Conservation (phyloP, 2,888 invertebrate species). For the Junonia oenone region DNA sequence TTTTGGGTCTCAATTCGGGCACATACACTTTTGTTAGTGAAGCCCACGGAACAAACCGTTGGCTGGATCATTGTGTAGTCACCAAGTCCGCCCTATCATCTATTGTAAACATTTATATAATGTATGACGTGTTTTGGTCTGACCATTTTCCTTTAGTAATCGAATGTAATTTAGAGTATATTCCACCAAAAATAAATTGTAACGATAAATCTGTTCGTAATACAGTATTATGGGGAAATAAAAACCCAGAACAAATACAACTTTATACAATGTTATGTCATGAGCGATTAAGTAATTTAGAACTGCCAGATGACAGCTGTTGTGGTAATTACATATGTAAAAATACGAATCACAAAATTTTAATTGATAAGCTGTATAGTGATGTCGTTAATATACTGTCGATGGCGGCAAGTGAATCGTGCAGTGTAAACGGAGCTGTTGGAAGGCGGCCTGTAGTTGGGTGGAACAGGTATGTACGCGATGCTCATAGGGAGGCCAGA, state of each 20-base stretch:
- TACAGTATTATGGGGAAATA: background rate
- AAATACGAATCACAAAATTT: background rate
- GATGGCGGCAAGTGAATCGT: background rate
- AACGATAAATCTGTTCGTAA: too few species aligned
- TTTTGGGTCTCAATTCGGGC: too few species aligned
- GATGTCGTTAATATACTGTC: background rate
- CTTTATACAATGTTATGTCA: background rate
- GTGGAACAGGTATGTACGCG: background rate
- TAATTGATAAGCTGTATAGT: background rate
- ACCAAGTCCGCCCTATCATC: too few species aligned
- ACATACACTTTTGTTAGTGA: background rate
- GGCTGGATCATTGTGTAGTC: background rate
- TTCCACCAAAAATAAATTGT: too few species aligned
- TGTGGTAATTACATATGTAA: background rate
- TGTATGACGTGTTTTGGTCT: too few species aligned
- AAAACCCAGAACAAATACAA: background rate
- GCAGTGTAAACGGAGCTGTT: background rate
- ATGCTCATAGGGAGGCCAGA: background rate
- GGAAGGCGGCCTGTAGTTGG: background rate
- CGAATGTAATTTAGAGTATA: too few species aligned
- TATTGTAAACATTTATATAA: too few species aligned
- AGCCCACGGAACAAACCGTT: background rate
- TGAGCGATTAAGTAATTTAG: background rate
- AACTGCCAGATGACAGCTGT: too few species aligned
- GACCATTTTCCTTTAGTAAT: too few species aligned